phyloP scores from a whole-genome alignment of 2,113 vertebrate species.

The Otolemur garnettii region DNA sequence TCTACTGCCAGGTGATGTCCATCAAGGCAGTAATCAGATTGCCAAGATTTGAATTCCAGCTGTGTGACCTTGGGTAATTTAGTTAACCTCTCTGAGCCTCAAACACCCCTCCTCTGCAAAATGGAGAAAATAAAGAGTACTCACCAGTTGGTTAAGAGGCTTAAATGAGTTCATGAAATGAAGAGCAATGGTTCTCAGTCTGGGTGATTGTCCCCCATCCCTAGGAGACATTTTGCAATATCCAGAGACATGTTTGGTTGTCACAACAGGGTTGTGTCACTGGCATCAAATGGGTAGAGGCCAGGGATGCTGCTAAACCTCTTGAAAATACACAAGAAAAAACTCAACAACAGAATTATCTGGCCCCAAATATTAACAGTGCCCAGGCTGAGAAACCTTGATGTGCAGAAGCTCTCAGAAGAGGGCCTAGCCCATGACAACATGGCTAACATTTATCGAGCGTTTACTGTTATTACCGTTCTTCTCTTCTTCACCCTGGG shows the following conservation, averaged over 20 bases:
- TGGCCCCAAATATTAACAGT: neutral
- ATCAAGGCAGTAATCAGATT: neutral
- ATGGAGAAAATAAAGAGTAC: neutral
- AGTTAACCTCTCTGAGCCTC: neutral
- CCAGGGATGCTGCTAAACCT: neutral
- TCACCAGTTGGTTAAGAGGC: neutral
- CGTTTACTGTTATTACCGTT: neutral
- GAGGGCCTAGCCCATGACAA: accelerated
- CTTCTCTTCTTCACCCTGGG: neutral
- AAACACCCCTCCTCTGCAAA: neutral
- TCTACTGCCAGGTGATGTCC: too few species aligned
- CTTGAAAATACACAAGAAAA: too few species aligned
- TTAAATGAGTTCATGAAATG: neutral
- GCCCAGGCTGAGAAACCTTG: neutral
- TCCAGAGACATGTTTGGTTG: neutral
- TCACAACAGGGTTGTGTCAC: neutral
- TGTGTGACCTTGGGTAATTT: neutral
- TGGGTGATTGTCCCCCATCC: accelerated
- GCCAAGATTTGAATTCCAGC: neutral
- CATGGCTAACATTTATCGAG: neutral
- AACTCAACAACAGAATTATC: neutral
- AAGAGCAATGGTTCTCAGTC: neutral
- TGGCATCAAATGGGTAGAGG: neutral
- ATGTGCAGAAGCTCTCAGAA: accelerated
- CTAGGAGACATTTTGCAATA: neutral